Evolutionary conservation across 2,888 invertebrate species (phyloP).

Genomic region (Callinectes sapidus): DNA sequence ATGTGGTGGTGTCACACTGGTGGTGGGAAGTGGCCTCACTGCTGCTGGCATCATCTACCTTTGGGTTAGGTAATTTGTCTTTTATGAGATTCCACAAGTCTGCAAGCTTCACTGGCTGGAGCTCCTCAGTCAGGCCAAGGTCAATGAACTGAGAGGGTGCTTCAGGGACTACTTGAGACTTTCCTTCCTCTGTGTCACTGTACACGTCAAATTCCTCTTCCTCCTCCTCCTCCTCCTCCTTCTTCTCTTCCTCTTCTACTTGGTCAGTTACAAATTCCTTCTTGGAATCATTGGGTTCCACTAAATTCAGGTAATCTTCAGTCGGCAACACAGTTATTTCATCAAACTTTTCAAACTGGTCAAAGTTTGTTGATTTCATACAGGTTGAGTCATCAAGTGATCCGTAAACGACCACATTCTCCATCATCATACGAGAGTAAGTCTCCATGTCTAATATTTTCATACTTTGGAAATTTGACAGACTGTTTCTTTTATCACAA

Average conservation of each 20-base stretch:
- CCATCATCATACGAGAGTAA: constrained; percentile 65
- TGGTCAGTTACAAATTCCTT: background rate
- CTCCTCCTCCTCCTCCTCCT: constrained; percentile 8
- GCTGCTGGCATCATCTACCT: constrained; percentile 7
- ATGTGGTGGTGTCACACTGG: constrained; percentile 27
- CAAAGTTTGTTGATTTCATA: constrained; percentile 17
- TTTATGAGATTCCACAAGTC: constrained; percentile 70
- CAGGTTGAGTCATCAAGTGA: constrained; percentile 37
- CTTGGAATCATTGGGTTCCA: constrained; percentile 25
- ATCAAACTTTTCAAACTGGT: constrained; percentile 55
- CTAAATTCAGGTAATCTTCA: constrained; percentile 46
- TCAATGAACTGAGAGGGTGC: constrained; percentile 55
- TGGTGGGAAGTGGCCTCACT: background rate
- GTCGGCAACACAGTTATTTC: constrained; percentile 49
- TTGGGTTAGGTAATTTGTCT: constrained; percentile 53
- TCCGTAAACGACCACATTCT: constrained; percentile 63
- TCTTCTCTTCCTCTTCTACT: background rate
- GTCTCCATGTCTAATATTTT: constrained; percentile 59
- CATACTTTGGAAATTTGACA: constrained; percentile 48
- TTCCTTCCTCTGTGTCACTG: constrained; percentile 21
- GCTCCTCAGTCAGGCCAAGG: constrained; percentile 56
- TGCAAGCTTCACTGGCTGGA: constrained; percentile 63
- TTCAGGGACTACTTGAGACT: background rate
- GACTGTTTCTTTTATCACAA: background rate
- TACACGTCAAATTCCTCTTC: constrained; percentile 19